Base-by-base conservation (phyloP, 1,140 invertebrate species). In the Zelostemma sp. region DNA sequence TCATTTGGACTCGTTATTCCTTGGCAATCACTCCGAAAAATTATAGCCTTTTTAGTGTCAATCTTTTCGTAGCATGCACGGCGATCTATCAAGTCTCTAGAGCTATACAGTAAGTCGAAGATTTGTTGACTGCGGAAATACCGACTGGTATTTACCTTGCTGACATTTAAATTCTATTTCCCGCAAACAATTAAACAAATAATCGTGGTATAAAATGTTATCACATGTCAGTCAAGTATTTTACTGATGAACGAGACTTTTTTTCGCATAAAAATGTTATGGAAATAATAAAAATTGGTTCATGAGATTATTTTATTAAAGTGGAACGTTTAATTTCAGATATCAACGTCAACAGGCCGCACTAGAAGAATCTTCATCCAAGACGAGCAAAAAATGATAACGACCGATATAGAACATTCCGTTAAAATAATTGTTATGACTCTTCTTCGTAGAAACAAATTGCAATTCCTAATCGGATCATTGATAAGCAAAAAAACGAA, bases 1-100 rank as follows among this genome's bases (percentile, higher is more conserved):
- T 91, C 33, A 92, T 95, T 40, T 95, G 93, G 93, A 91, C 91
- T 1, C 86, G 96, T 69, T 98, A 98, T 79, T 97, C 96, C 0
- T 84, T 98, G 68, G 96, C 96, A 12, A 98, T 98, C 70, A 95
- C 91, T 58, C 97, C 97, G 1, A 97, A 96, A 86, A 98, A 98
- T 85, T 97, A 92, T 84, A 94, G 91, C 80, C 87, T 99, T 1
- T 96, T 97, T 76, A 92, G 92, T 80, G 97, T 99, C 1, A 99
- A 98, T 85, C 86, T 97, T 0, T 98, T 98, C 85, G 95, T 98
- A 1, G 95, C 90, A 6, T 75, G 88, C 0, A 97, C 95, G 9
- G 95, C 92, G 58, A 56, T 93, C 0, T 95, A 92, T 76, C 96
- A 97, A 86, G 79, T 97, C 17, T 75, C 79, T 41, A 88, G 95